Evolutionary conservation across 2,888 invertebrate species (phyloP).

Genomic region (Smittia aterrima): DNA sequence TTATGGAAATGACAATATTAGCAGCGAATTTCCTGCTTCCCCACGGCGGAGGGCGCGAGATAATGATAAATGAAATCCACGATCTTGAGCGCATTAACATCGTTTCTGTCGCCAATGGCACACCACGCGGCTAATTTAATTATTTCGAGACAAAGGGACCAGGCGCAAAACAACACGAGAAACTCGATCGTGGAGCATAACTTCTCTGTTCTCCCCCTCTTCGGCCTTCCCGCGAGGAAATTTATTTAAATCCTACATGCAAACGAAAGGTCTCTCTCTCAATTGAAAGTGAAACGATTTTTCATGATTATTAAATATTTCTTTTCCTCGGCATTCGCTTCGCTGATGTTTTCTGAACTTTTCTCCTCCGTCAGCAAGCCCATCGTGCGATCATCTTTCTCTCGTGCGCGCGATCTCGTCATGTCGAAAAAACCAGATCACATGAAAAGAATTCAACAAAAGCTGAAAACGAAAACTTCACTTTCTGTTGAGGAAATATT

Average conservation of each 20-base stretch:
- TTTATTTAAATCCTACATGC: constrained; percentile 6
- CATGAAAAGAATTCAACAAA: background rate
- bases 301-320: constrained; percentile 19
- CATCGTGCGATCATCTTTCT: background rate
- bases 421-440: background rate
- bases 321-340: background rate
- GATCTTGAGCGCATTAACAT: constrained; percentile 19
- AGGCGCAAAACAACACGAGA: background rate
- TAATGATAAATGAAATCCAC: constrained; percentile 10
- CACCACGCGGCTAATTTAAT: background rate
- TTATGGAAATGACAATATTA: background rate
- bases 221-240: background rate
- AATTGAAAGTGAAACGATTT: constrained; percentile 28
- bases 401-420: constrained; percentile 3
- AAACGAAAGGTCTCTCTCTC: background rate
- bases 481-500: background rate
- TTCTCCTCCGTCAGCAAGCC: background rate
- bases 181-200: background rate
- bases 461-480: background rate
- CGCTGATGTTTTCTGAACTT: background rate
- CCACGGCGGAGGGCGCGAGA: background rate
- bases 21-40: constrained; percentile 17
- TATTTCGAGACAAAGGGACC: constrained; percentile 20
- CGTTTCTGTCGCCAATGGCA: constrained; percentile 17
- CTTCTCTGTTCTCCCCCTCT: background rate